Percentiles rank a stretch among this genome's conserved stretches.
These are phyloP conservation scores for Porites divaricata DNA, from an alignment of 92 coral and sea anemone species.

Conservation along the genomic window DNA sequence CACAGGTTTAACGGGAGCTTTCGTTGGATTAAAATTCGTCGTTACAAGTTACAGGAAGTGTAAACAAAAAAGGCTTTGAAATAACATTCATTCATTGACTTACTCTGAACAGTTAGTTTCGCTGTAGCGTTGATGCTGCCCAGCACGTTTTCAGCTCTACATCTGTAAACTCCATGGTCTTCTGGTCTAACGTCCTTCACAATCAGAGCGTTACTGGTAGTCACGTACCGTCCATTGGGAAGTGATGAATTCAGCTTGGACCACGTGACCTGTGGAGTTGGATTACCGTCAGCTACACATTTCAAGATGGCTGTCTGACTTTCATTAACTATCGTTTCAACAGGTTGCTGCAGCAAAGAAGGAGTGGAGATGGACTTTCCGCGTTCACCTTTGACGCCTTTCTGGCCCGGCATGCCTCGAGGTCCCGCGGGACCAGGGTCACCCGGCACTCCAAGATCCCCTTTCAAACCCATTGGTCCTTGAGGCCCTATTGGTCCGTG, in stretches of 20 bases:
- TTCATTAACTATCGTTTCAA: conserved; percentile 48
- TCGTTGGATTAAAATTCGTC: too few species aligned
- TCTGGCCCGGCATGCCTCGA: conserved; percentile 45
- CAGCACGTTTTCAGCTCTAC: conserved; percentile 22
- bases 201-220: conserved; percentile 43
- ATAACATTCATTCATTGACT: too few species aligned
- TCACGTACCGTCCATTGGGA: conserved; percentile 47
- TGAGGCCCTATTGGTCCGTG: conserved; percentile 61
- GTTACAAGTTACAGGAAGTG: too few species aligned
- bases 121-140: background rate
- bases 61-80: too few species aligned
- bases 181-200: conserved; percentile 37
- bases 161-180: conserved; percentile 54
- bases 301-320: conserved; percentile 47
- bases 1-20: too few species aligned
- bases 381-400: conserved; percentile 59
- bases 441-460: conserved; percentile 48
- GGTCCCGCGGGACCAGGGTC: conserved; percentile 60
- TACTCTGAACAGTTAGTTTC: background rate
- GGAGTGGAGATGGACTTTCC: conserved; percentile 64
- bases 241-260: conserved; percentile 40
- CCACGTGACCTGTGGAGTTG: conserved; percentile 67
- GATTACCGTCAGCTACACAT: conserved; percentile 65
- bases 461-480: conserved; percentile 46
- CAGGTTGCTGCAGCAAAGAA: conserved; percentile 45